phyloP scores from a whole-genome alignment of 2,113 vertebrate genomes.

The Serinus canaria region DNA sequence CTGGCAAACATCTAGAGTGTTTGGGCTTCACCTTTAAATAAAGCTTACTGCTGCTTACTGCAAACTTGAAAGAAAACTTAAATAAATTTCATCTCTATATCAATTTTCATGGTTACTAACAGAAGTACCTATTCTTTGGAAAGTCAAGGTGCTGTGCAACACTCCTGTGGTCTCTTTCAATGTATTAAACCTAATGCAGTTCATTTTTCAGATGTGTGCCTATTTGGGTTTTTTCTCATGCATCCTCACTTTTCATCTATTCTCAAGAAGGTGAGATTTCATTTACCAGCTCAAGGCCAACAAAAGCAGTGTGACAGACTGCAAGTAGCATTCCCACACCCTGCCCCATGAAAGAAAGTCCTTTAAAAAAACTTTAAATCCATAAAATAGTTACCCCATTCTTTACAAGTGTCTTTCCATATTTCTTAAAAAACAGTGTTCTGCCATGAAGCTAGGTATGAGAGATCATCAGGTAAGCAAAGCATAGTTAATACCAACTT shows the following conservation, averaged over 20 bases:
- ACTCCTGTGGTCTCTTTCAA: neutral
- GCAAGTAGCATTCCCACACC: neutral
- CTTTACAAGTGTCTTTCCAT: neutral
- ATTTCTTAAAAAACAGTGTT: neutral
- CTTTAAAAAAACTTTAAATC: neutral
- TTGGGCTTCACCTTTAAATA: neutral
- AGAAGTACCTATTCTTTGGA: neutral
- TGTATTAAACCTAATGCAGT: neutral
- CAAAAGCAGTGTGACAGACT: neutral
- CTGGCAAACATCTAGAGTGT: neutral
- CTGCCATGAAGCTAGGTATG: neutral
- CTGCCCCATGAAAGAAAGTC: neutral
- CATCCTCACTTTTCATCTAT: neutral
- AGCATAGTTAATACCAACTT: neutral
- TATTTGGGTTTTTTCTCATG: neutral
- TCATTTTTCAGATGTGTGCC: neutral
- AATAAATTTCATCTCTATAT: neutral
- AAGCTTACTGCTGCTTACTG: neutral
- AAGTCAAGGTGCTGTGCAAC: neutral
- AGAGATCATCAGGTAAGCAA: neutral
- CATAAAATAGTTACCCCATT: neutral
- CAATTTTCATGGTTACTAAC: neutral
- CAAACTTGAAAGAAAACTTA: neutral
- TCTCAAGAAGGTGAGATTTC: neutral
- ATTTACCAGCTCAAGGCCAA: neutral